These are phyloP conservation scores for Dicycla oo DNA, from an alignment of 2,888 invertebrate species.

Conservation along the genomic window DNA sequence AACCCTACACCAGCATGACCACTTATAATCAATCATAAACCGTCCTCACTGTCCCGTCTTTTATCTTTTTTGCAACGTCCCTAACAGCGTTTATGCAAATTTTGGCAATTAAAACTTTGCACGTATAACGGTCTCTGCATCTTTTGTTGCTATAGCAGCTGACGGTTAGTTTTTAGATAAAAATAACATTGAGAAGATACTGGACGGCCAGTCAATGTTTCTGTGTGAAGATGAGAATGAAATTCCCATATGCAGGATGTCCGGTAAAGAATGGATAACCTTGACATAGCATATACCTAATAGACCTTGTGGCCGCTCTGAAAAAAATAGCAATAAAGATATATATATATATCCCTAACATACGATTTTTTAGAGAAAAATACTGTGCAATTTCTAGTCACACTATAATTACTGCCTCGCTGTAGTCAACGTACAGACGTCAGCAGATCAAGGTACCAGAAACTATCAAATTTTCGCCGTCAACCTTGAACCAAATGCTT, in stretches of 20 bases:
- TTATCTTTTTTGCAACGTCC: constrained; percentile 71
- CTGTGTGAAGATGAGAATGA: constrained; percentile 3
- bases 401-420: too few relatives aligned
- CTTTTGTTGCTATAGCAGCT: constrained; percentile 82
- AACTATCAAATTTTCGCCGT: too few relatives aligned
- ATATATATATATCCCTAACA: too few relatives aligned
- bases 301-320: too few relatives aligned
- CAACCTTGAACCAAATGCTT: too few relatives aligned
- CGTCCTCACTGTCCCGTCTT: constrained; percentile 65
- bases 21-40: constrained; percentile 78
- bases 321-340: too few relatives aligned
- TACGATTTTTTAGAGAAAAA: too few relatives aligned
- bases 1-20: constrained; percentile 68
- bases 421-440: too few relatives aligned
- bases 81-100: constrained; percentile 84
- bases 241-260: background rate
- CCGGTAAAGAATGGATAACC: too few relatives aligned
- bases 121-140: constrained; percentile 78
- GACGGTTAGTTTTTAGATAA: constrained; percentile 65
- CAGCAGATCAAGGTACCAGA: too few relatives aligned
- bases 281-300: too few relatives aligned
- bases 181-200: constrained; percentile 41
- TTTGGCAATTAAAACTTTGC: constrained; percentile 82
- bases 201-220: constrained; percentile 3
- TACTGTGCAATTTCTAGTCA: too few relatives aligned